phyloP scores from a whole-genome alignment of 2,888 invertebrate genomes.

The Tipula confusa region DNA sequence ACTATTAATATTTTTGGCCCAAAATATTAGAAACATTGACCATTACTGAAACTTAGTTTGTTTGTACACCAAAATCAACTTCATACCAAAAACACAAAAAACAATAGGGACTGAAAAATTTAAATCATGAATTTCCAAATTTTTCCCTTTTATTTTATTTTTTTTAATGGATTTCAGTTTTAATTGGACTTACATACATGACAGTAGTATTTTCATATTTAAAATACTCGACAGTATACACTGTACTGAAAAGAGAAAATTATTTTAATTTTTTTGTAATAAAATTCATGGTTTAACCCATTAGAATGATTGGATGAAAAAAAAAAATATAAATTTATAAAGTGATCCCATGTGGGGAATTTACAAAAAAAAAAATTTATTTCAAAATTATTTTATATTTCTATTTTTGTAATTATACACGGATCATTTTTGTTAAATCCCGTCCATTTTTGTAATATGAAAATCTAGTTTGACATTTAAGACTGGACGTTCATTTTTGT shows the following conservation, averaged over 20 bases:
- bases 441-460: neutral
- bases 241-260: neutral
- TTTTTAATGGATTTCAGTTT: constrained; percentile 1
- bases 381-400: neutral
- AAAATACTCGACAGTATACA: neutral
- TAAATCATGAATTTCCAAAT: neutral
- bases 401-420: neutral
- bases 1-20: no score
- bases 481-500: no score
- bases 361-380: neutral
- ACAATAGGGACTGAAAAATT: neutral
- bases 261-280: neutral
- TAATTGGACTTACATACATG: neutral
- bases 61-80: neutral
- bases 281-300: constrained; percentile 3
- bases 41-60: no score
- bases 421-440: neutral
- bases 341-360: constrained; percentile 12
- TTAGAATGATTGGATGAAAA: neutral
- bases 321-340: neutral
- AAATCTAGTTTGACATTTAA: neutral
- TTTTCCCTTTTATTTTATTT: no score
- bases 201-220: neutral
- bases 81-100: neutral
- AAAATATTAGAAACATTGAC: no score